Base-by-base conservation (phyloP, 2,888 invertebrate species). In the Eupithecia insigniata region DNA sequence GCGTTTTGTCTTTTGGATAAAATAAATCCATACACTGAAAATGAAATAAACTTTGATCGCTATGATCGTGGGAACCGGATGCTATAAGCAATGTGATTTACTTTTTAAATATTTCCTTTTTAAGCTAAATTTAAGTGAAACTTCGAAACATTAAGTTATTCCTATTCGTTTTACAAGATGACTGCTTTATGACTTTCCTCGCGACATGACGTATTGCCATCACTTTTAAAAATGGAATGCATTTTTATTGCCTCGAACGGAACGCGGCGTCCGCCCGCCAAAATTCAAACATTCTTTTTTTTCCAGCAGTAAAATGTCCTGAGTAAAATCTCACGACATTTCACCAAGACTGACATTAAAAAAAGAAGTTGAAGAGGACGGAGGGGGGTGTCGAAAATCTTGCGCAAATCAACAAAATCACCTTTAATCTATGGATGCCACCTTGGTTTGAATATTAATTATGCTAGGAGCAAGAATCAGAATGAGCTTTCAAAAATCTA, bases 181-280 rank as follows among this genome's bases (percentile, higher is more conserved):
- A 39, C 71, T 66, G 71, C n/a, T 79, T 79, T 77, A 79, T 76
- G 77, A 79, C 69, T 73, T 70, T 30, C 69, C 22, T 64, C 43
- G 76, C 69, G 74, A 74, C 77, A 73, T 76, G 78, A 75, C 74
- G 70, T 71, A 67, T 67, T 60, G 34, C 66, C 72, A 74, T 78
- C 76, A 78, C 70, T 69, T 74, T 72, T 61, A 46, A 74, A 74
- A 71, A 69, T 69, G 66, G 58, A 74, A 71, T 74, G 39, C 66
- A 69, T 58, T 71, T 74, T 71, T 71, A 74, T 69, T 71, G 67
- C 58, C 32, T 30, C 28, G 30, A 65, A 58, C 4, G 26, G 30
- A 70, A 67, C 58, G 22, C 32, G 58, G 22, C 39, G 39, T 5
- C 30, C 30, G 30, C 55, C 55, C 55, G 55, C 55, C 55, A 55